Conservation (phyloP, 1,140 invertebrate species). For the Drosophila neocordata region DNA sequence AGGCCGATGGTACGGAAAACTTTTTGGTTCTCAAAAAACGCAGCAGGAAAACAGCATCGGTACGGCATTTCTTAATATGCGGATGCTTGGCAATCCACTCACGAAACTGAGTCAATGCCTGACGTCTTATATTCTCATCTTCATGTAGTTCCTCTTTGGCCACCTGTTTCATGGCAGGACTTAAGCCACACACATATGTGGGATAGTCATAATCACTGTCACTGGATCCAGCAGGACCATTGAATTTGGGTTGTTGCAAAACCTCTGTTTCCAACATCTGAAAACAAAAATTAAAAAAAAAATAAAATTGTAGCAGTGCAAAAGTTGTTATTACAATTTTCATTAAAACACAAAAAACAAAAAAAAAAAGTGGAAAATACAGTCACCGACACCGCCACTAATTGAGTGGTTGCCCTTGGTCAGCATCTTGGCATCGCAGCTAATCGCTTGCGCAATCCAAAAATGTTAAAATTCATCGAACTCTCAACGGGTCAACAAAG, state of each 20-base stretch:
- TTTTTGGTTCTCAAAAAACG: slow-evolving; percentile 93
- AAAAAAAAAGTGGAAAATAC: slow-evolving; percentile 3
- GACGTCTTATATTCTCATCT: slow-evolving; percentile 87
- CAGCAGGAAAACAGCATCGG: slow-evolving; percentile 90
- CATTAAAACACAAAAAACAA: neutral
- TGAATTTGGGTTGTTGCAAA: slow-evolving; percentile 63
- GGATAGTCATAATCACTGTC: slow-evolving; percentile 68
- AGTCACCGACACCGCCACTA: slow-evolving; percentile 32
- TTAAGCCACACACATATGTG: slow-evolving; percentile 71
- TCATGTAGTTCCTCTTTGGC: slow-evolving; percentile 89
- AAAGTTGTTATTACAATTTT: slow-evolving; percentile 35
- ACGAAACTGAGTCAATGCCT: slow-evolving; percentile 88
- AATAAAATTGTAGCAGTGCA: slow-evolving; percentile 16
- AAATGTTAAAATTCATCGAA: slow-evolving; percentile 72
- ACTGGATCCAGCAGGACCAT: slow-evolving; percentile 42
- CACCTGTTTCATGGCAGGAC: slow-evolving; percentile 81
- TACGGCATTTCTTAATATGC: slow-evolving; percentile 89
- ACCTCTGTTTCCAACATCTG: slow-evolving; percentile 82
- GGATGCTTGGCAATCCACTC: slow-evolving; percentile 91
- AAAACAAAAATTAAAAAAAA: slow-evolving; percentile 13
- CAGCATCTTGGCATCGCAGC: slow-evolving; percentile 25
- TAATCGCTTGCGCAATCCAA: slow-evolving; percentile 44
- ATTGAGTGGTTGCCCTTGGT: slow-evolving; percentile 71
- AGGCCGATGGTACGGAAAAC: slow-evolving; percentile 92
- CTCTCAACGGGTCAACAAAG: slow-evolving; percentile 52